Evolutionary conservation across 2,113 vertebrate species (phyloP).

Genomic region (Ammodytes dubius): DNA sequence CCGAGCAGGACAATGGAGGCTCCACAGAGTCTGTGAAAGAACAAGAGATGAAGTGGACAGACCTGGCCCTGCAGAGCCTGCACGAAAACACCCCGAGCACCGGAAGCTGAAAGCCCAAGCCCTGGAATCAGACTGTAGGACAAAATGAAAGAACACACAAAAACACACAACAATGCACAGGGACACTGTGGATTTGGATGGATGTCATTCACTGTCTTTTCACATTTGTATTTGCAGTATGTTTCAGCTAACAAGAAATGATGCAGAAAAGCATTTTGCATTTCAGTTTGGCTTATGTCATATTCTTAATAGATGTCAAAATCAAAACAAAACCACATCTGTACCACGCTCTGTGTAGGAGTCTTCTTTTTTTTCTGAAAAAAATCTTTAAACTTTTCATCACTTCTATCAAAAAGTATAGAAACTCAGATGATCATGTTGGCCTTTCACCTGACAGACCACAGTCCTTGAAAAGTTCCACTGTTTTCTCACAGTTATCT

Average conservation of each 20-base stretch:
- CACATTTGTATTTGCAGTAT: neutral
- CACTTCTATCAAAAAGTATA: neutral
- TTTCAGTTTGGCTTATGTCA: neutral
- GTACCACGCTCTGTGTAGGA: no score
- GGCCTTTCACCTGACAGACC: neutral
- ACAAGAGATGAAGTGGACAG: slow-evolving; percentile 99
- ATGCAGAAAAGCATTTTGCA: neutral
- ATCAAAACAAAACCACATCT: neutral
- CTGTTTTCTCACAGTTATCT: neutral
- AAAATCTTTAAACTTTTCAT: neutral
- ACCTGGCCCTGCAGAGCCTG: slow-evolving; percentile 94
- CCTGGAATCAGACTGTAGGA: slow-evolving; percentile 3
- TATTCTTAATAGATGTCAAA: neutral
- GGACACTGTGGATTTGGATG: neutral
- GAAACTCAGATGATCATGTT: neutral
- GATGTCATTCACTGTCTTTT: neutral
- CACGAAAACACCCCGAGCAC: slow-evolving; percentile 93
- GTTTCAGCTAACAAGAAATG: neutral
- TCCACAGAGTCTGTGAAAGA: slow-evolving; percentile 97
- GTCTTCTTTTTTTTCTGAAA: neutral
- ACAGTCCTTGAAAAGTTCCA: neutral
- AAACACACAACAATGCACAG: neutral
- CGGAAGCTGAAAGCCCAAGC: slow-evolving; percentile 77
- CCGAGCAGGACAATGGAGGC: slow-evolving; percentile 97
- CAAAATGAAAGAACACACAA: neutral